Evolutionary conservation across 2,888 invertebrate species (phyloP), one percentile per base, ranked within the genome.

Genomic region (Nymphalis urticae): DNA sequence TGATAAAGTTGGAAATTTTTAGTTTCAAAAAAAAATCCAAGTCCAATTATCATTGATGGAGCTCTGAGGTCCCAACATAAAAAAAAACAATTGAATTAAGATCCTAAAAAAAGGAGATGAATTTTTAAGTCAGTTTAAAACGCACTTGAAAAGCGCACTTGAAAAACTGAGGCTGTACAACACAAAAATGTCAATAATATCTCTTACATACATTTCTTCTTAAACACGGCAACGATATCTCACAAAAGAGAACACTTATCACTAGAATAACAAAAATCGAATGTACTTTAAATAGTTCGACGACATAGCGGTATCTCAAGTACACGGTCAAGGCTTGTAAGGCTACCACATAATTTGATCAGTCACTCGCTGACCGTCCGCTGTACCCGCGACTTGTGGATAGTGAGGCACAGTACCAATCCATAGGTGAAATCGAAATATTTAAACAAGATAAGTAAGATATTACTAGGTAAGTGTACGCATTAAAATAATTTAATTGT

Each of bases 251-350:
- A 21, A 19, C 58, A 42, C 36, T 58, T 58, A 42, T 42, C 42
- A 42, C 36, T 32, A 17, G 7, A 32, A 17, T 56, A 19, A 42
- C 36, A 10, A 24, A 21, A 48, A 19, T 61, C 27, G 19, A 61
- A 27, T 48, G 48, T 61, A 16, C 48, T 48, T 61, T 48, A 60
- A 60, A 60, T 48, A 42, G 60, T 21, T 21, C 84, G 81, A 83
- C 84, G 85, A 81, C 73, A 78, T 89, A 91, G 85, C 90, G 88
- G 91, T 89, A 89, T 78, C 83, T 76, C 83, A 87, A 87, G 89
- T 84, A 85, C 83, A 80, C 82, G 86, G 85, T 85, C 86, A 86
- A 85, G 85, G 85, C 82, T 77, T 56, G 54, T 8, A 54, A 50
- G 58, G 56, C 27, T 67, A 62, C 50, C 56, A 62, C 62, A 36